These are phyloP conservation scores for Nebria brevicollis DNA, from an alignment of 2,888 invertebrate genomes.

Conservation along the genomic window DNA sequence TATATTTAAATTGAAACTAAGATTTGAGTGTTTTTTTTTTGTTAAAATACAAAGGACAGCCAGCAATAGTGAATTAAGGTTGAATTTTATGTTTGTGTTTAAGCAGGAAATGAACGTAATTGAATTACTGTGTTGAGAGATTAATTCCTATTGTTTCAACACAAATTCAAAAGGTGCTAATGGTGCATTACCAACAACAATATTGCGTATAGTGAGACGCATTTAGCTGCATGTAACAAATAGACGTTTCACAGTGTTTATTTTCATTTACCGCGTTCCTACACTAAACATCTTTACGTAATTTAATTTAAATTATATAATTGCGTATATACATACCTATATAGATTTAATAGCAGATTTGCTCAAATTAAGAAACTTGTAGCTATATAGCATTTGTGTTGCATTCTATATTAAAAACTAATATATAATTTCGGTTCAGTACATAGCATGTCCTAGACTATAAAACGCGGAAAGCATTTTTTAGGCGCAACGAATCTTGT, in stretches of 20 bases:
- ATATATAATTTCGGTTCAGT: too few species aligned
- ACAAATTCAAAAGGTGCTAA: conserved; percentile 14
- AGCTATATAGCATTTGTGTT: too few species aligned
- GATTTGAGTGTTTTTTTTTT: background rate
- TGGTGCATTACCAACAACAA: conserved; percentile 11
- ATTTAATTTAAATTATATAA: background rate
- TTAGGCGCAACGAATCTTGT: too few species aligned
- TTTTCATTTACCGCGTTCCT: background rate
- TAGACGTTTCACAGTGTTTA: background rate
- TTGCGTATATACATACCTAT: background rate
- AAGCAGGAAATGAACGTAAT: conserved; percentile 5
- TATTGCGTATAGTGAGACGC: background rate
- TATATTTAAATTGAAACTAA: too few species aligned
- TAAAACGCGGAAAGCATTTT: too few species aligned
- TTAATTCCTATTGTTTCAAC: conserved; percentile 20
- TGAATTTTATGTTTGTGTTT: background rate
- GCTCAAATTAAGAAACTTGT: too few species aligned
- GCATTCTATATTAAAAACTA: too few species aligned
- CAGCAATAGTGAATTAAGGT: background rate
- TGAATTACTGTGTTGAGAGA: conserved; percentile 21
- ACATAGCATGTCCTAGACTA: too few species aligned
- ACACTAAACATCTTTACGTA: background rate
- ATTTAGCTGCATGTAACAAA: conserved; percentile 1
- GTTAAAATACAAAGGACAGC: background rate
- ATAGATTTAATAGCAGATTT: background rate